Evolutionary conservation across 1,140 invertebrate genomes (phyloP), one percentile per base, ranked within the genome.

Genomic region (Drosophila obscura): DNA sequence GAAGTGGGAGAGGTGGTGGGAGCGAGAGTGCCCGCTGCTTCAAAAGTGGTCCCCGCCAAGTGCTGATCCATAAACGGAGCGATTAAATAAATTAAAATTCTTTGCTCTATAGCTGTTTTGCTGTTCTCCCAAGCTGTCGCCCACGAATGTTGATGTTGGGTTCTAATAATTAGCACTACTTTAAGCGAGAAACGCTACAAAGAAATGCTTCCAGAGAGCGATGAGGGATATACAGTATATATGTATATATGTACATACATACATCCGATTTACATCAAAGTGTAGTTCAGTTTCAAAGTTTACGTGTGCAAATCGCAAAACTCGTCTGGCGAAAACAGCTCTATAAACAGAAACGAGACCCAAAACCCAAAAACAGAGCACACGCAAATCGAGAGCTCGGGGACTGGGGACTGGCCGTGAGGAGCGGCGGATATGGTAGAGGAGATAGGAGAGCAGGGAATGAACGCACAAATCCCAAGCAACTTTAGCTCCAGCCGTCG

Each of bases 51-150:
- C 80, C 50, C 75, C 39, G 59, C 68, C 55, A 62, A 55, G 69
- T 52, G 35, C 35, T 39, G 28, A 61, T 50, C 80, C 80, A 83
- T 84, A 83, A 84, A 84, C 76, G 80, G 80, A 63, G 66, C 62
- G 80, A 79, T 84, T 83, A 84, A 72, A 78, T 77, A 82, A 77
- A 74, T 69, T 69, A 45, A 74, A 65, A 62, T 65, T 62, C 49
- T 58, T 35, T 41, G 26, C 58, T 24, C 39, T 59, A 44, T 78
- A 63, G 22, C 65, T 62, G 68, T 65, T 78, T 71, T 48, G 46
- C 35, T 65, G 31, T n/a, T 55, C 19, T 31, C 19, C 22, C 63
- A 44, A 28, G 28, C n/a, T 43, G 8, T 51, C 80, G 65, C 80
- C 80, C 72, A 84, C 80, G 35, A 39, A 39, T 39, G 35, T 39